Conservation (phyloP, 2,797 vertebrate species). For the Siniperca obscura region DNA sequence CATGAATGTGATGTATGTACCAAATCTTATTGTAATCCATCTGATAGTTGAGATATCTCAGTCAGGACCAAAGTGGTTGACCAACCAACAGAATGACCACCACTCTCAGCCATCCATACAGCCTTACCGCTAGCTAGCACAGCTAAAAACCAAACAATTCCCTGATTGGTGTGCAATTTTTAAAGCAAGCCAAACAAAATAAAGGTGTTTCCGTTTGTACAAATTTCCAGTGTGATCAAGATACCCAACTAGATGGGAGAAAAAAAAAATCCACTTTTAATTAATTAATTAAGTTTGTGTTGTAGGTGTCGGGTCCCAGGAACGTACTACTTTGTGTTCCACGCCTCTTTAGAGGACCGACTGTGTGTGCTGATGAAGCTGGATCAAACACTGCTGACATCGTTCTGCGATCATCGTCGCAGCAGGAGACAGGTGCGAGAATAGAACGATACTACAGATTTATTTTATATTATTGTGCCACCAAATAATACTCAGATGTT, state of each 20-base stretch:
- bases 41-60: neutral
- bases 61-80: neutral
- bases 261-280: neutral
- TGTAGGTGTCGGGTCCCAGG: slow-evolving; percentile 69
- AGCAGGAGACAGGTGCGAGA: slow-evolving; percentile 48
- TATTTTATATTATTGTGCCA: neutral
- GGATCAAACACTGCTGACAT: neutral
- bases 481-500: neutral
- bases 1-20: neutral
- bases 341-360: slow-evolving; percentile 52
- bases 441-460: too few relatives aligned
- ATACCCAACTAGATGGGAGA: neutral
- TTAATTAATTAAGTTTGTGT: neutral
- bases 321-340: slow-evolving; percentile 75
- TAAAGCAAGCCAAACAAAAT: neutral
- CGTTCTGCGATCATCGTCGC: slow-evolving; percentile 67
- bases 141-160: neutral
- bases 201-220: neutral
- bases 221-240: neutral
- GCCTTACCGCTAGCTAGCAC: neutral
- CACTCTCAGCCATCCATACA: neutral
- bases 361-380: slow-evolving; percentile 72
- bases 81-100: neutral
- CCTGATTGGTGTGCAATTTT: neutral
- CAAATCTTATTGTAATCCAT: neutral